Evolutionary conservation across 2,797 vertebrate genomes (phyloP).

Genomic region (Pseudotriccus pelzelni): DNA sequence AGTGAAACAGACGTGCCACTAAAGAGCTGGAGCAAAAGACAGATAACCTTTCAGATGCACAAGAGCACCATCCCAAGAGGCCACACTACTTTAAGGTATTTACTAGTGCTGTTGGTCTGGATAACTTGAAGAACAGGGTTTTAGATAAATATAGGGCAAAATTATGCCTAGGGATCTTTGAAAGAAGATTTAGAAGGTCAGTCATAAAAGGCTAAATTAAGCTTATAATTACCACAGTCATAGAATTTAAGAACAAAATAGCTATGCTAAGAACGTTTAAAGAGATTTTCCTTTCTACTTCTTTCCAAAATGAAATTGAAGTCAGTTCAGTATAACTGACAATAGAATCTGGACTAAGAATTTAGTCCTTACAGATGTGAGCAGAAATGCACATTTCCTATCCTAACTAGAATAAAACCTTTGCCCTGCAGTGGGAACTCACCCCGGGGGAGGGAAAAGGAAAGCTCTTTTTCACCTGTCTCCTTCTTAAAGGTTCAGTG

Average conservation of each 20-base stretch:
- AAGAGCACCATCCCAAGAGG: not conserved
- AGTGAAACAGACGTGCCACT: not conserved
- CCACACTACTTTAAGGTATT: not conserved
- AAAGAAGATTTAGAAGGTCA: not conserved
- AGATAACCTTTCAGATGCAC: not conserved
- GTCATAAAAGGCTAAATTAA: not conserved
- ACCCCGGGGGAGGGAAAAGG: rapidly evolving
- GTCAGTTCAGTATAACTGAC: not conserved
- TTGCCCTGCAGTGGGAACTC: not conserved
- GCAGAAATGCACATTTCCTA: not conserved
- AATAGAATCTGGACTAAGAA: not conserved
- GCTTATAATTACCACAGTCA: not conserved
- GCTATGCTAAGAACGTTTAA: not conserved
- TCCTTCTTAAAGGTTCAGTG: not conserved
- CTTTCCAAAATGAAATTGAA: not conserved
- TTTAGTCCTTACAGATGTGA: not conserved
- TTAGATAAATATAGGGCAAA: not conserved
- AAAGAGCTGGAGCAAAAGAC: not conserved
- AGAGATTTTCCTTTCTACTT: not conserved
- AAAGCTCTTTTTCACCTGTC: not conserved
- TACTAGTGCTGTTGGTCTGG: not conserved
- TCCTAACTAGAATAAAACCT: not conserved
- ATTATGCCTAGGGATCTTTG: not conserved
- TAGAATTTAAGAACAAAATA: not conserved
- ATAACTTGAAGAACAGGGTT: not conserved